Percentiles rank a stretch among this genome's conserved stretches.
phyloP scores from a whole-genome alignment of 2,113 vertebrate genomes.

The Muntiacus muntjak region DNA sequence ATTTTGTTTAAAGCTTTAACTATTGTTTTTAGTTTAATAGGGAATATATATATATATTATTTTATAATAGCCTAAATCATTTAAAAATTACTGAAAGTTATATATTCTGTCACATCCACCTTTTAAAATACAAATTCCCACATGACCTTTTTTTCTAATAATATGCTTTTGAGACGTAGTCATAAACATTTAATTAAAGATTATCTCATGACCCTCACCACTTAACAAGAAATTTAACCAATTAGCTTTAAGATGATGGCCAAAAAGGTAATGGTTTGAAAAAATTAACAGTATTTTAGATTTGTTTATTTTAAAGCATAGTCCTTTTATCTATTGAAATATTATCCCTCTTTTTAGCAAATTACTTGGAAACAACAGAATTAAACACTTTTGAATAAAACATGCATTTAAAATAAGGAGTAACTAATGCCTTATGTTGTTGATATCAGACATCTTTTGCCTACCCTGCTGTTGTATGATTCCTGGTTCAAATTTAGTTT shows the following conservation, averaged over 20 bases:
- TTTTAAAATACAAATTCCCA: neutral
- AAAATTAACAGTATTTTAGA: neutral
- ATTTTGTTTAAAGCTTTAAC: neutral
- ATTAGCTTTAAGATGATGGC: neutral
- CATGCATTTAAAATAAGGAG: neutral
- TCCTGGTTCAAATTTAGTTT: neutral
- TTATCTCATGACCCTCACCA: neutral
- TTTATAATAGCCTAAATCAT: neutral
- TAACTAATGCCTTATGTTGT: neutral
- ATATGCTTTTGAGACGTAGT: neutral
- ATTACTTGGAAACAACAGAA: neutral
- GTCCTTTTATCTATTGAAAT: neutral
- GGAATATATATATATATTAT: neutral
- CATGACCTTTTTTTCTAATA: neutral
- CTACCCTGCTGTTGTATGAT: neutral
- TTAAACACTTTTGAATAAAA: neutral
- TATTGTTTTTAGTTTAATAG: neutral
- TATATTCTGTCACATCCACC: neutral
- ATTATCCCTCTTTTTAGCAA: neutral
- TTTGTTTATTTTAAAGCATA: neutral
- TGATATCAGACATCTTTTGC: neutral
- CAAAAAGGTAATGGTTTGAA: neutral
- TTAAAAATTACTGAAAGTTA: neutral
- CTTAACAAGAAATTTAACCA: neutral
- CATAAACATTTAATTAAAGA: neutral